These are phyloP conservation scores for Drosophila lutescens DNA, from an alignment of 2,888 invertebrate genomes.

Conservation along the genomic window DNA sequence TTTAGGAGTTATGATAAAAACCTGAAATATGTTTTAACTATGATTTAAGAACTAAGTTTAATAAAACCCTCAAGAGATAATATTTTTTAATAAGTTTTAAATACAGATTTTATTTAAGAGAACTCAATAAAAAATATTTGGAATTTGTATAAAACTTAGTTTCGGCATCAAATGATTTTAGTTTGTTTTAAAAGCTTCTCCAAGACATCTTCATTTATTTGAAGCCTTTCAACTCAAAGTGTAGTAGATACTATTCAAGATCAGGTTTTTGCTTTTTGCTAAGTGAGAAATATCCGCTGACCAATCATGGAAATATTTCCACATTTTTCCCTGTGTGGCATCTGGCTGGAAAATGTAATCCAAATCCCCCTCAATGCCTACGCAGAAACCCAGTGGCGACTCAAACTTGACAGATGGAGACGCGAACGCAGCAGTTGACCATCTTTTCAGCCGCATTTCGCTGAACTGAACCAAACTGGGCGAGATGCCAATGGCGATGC, in stretches of 20 bases:
- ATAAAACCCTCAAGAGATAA: too few species aligned
- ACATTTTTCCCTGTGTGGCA: slow-evolving; percentile 20
- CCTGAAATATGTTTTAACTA: too few species aligned
- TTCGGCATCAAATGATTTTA: too few species aligned
- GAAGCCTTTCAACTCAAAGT: background rate
- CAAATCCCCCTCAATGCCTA: slow-evolving; percentile 24
- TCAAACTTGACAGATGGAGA: slow-evolving; percentile 23
- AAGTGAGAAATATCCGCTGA: slow-evolving; percentile 3
- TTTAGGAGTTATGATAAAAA: too few species aligned
- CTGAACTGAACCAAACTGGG: slow-evolving; percentile 39
- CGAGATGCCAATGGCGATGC: slow-evolving; percentile 34
- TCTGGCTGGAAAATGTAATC: slow-evolving; percentile 6
- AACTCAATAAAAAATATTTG: too few species aligned
- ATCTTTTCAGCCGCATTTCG: background rate
- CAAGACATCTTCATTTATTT: background rate
- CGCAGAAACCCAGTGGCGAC: slow-evolving; percentile 30
- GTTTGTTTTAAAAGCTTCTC: background rate
- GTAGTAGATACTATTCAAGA: background rate
- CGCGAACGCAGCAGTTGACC: slow-evolving; percentile 4
- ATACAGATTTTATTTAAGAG: too few species aligned
- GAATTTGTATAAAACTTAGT: too few species aligned
- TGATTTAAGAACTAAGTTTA: too few species aligned
- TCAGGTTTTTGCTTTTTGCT: slow-evolving; percentile 11
- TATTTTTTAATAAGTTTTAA: too few species aligned
- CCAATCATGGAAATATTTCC: slow-evolving; percentile 16